A percentile compares a stretch with the other conserved stretches of the same genome.
Evolutionary conservation across 2,888 invertebrate species (phyloP).

Genomic region (Dermolepida albohirtum): DNA sequence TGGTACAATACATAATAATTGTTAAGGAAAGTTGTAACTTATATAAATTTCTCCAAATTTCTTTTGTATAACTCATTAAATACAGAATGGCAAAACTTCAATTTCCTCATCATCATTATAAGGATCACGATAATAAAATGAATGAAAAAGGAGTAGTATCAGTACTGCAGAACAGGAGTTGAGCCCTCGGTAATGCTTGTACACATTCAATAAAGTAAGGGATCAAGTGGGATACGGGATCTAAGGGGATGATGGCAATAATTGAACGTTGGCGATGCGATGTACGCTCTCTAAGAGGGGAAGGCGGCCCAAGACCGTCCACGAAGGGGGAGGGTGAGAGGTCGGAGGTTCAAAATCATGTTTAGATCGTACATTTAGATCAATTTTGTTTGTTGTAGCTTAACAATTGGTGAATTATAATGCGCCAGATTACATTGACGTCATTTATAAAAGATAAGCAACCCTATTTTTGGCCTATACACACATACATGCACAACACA

Average conservation of each 20-base stretch:
- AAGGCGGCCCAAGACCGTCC: neutral
- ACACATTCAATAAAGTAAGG: slow-evolving; percentile 44
- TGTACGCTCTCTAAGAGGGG: slow-evolving; percentile 42
- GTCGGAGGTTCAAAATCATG: slow-evolving; percentile 60
- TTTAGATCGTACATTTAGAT: slow-evolving; percentile 66
- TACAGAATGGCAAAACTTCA: too few species aligned
- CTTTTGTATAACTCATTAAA: too few species aligned
- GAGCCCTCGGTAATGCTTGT: slow-evolving; percentile 40
- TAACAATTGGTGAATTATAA: slow-evolving; percentile 65
- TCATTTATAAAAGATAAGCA: slow-evolving; percentile 60
- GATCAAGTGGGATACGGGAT: slow-evolving; percentile 58
- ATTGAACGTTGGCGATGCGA: slow-evolving; percentile 61
- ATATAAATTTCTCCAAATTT: too few species aligned
- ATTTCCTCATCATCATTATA: too few species aligned
- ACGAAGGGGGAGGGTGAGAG: slow-evolving; percentile 16
- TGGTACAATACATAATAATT: too few species aligned
- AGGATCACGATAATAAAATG: too few species aligned
- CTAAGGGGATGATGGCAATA: slow-evolving; percentile 62
- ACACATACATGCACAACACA: neutral
- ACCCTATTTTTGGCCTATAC: slow-evolving; percentile 38
- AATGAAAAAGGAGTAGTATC: slow-evolving; percentile 1
- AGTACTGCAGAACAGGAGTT: slow-evolving; percentile 23
- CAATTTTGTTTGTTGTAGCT: slow-evolving; percentile 66
- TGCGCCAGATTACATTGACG: slow-evolving; percentile 60
- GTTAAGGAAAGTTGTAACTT: too few species aligned